These are phyloP conservation scores for Drosophila nr. medialis DNA, from an alignment of 2,888 invertebrate genomes.

Conservation along the genomic window DNA sequence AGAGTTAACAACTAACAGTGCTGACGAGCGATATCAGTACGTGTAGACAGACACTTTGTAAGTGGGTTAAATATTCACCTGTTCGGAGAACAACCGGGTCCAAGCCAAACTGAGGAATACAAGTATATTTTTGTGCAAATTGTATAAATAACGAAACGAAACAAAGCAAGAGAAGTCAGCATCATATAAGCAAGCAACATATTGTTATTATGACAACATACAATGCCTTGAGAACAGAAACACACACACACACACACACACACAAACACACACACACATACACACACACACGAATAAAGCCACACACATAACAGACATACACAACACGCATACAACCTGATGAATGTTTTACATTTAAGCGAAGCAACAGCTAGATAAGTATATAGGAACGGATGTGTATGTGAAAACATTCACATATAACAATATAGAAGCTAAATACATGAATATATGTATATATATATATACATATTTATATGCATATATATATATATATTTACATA, in stretches of 20 bases:
- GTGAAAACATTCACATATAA: slow-evolving; percentile 1
- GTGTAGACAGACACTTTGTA: slow-evolving; percentile 14
- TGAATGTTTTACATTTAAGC: slow-evolving; percentile 29
- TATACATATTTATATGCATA: slow-evolving; percentile 24
- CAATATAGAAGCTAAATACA: slow-evolving; percentile 33
- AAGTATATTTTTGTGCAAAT: slow-evolving; percentile 65
- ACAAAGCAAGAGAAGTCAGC: slow-evolving; percentile 19
- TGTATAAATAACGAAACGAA: slow-evolving; percentile 37
- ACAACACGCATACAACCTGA: slow-evolving; percentile 33
- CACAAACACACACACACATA: slow-evolving; percentile 16
- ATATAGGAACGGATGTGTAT: slow-evolving; percentile 28
- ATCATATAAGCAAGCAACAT: slow-evolving; percentile 18
- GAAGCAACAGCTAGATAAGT: slow-evolving; percentile 18
- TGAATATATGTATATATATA: neutral
- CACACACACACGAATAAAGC: slow-evolving; percentile 2
- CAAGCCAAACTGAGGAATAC: slow-evolving; percentile 70
- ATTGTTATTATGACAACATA: slow-evolving; percentile 35
- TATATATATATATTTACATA: slow-evolving; percentile 32
- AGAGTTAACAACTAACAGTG: slow-evolving; percentile 26
- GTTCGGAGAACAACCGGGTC: slow-evolving; percentile 83
- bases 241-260: slow-evolving; percentile 2
- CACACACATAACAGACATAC: slow-evolving; percentile 23
- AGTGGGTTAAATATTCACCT: slow-evolving; percentile 53
- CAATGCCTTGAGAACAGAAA: slow-evolving; percentile 44
- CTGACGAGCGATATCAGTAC: slow-evolving; percentile 14